Evolutionary conservation across 2,797 vertebrate species (phyloP).

Genomic region (Parauchenoglanis ngamensis): DNA sequence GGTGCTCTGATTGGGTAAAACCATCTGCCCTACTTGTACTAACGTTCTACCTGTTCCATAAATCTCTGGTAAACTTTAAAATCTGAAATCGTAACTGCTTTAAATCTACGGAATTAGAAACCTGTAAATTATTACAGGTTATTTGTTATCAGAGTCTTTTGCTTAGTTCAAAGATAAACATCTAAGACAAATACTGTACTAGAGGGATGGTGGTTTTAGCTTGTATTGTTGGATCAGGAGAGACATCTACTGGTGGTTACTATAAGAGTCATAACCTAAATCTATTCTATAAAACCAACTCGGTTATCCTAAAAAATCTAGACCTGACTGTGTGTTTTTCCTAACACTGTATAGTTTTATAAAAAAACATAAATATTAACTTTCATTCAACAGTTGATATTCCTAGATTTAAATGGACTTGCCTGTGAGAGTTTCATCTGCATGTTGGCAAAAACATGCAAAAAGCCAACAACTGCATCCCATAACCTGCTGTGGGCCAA

Average conservation of each 20-base stretch:
- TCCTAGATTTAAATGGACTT: constrained; percentile 44
- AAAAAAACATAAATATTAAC: not conserved
- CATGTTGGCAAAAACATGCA: constrained; percentile 99
- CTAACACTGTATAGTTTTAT: not conserved
- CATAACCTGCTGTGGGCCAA: constrained; percentile 95
- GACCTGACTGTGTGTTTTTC: not conserved
- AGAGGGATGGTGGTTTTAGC: constrained; percentile 4
- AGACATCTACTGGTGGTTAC: constrained; percentile 71
- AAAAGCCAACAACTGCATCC: constrained; percentile 97
- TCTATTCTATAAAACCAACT: not conserved
- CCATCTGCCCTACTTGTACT: constrained; percentile 27
- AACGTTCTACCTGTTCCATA: constrained; percentile 31
- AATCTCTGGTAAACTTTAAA: constrained; percentile 11
- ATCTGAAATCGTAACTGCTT: not conserved
- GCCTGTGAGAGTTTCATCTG: constrained; percentile 99
- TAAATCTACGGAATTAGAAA: not conserved
- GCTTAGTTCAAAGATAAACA: not conserved
- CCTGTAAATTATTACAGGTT: not conserved
- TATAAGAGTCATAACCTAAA: not conserved
- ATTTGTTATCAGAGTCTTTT: constrained; percentile 10
- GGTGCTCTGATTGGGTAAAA: constrained; percentile 61
- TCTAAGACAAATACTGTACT: constrained; percentile 2
- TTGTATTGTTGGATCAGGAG: constrained; percentile 56
- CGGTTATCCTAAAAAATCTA: not conserved
- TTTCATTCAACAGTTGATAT: not conserved